These are phyloP conservation scores for Adineta ricciae DNA, from an alignment of 2,888 invertebrate species.

Conservation along the genomic window DNA sequence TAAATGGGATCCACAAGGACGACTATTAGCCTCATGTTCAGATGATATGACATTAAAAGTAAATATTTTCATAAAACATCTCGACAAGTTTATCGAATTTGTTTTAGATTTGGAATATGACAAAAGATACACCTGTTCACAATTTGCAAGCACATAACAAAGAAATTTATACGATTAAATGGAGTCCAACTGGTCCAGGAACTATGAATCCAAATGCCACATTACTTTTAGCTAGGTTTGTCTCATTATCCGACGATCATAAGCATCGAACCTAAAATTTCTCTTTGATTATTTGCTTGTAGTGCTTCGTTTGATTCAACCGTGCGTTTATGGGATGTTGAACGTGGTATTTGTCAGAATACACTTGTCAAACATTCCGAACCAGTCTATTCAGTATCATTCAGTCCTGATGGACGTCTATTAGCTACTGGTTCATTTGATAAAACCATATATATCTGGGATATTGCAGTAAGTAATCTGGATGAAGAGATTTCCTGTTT, in stretches of 20 bases:
- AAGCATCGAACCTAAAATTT: slow-evolving; percentile 26
- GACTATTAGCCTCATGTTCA: slow-evolving; percentile 88
- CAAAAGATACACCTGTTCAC: slow-evolving; percentile 70
- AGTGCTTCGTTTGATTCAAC: slow-evolving; percentile 98
- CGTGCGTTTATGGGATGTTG: slow-evolving; percentile 90
- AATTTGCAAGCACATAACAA: slow-evolving; percentile 75
- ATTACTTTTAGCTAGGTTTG: slow-evolving; percentile 65
- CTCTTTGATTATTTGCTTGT: not conserved
- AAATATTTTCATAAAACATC: too few relatives aligned
- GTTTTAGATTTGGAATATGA: slow-evolving; percentile 84
- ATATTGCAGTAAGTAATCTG: slow-evolving; percentile 61
- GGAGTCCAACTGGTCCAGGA: slow-evolving; percentile 94
- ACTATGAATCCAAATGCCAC: slow-evolving; percentile 94
- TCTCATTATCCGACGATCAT: too few relatives aligned
- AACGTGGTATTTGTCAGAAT: slow-evolving; percentile 81
- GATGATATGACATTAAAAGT: slow-evolving; percentile 94
- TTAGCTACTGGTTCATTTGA: slow-evolving; percentile 96
- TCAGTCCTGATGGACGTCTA: slow-evolving; percentile 93
- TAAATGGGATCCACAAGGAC: slow-evolving; percentile 97
- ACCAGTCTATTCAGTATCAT: slow-evolving; percentile 93
- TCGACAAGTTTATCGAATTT: too few relatives aligned
- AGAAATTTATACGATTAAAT: slow-evolving; percentile 98
- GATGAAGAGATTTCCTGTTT: too few relatives aligned
- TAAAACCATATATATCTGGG: slow-evolving; percentile 98
- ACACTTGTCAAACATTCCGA: slow-evolving; percentile 92